phyloP scores from a whole-genome alignment of 2,113 vertebrate species.

The Cisticola juncidis region DNA sequence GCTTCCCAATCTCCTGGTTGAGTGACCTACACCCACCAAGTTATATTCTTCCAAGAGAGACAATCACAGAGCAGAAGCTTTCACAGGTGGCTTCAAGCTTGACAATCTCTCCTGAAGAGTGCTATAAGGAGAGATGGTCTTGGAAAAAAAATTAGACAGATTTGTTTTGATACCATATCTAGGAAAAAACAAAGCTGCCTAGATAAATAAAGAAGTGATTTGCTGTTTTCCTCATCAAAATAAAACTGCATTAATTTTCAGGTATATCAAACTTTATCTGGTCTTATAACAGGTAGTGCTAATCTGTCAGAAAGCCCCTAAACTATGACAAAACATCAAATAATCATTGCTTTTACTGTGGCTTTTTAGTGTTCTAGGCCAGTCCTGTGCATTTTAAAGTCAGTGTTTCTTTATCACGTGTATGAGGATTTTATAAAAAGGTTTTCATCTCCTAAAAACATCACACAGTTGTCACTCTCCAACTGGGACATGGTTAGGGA shows the following conservation, averaged over 20 bases:
- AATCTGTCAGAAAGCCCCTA: background rate
- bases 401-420: background rate
- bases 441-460: background rate
- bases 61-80: background rate
- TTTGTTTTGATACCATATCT: background rate
- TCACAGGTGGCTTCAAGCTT: background rate
- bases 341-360: background rate
- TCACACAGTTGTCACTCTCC: background rate
- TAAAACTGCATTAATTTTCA: background rate
- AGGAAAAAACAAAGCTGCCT: background rate
- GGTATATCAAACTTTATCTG: background rate
- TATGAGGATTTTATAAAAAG: background rate
- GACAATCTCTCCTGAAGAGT: background rate
- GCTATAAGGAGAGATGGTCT: background rate
- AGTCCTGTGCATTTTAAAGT: background rate
- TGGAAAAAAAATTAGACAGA: background rate
- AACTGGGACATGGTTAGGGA: background rate
- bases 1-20: background rate
- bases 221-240: background rate
- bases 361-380: background rate
- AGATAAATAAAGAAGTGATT: background rate
- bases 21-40: background rate
- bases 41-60: background rate
- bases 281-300: background rate
- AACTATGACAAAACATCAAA: background rate